These are phyloP conservation scores for Incurvaria masculella DNA, from an alignment of 2,888 invertebrate genomes.

Conservation along the genomic window DNA sequence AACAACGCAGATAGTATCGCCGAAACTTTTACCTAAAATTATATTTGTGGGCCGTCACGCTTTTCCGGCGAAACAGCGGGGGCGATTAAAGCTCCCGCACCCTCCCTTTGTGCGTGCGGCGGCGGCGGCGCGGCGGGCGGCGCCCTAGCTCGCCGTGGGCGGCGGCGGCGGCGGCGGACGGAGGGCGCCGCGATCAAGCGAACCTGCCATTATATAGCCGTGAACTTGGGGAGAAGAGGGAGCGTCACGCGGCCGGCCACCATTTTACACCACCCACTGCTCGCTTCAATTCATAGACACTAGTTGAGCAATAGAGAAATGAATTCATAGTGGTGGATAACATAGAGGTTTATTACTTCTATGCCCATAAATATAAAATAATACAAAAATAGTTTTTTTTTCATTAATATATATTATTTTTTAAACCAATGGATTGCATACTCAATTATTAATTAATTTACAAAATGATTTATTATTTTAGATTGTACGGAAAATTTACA, in stretches of 20 bases:
- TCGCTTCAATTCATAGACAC: neutral
- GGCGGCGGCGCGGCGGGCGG: slow-evolving; percentile 30
- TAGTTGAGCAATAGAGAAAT: no score
- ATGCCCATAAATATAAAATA: no score
- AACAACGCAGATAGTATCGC: slow-evolving; percentile 16
- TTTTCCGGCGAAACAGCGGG: slow-evolving; percentile 35
- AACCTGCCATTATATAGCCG: slow-evolving; percentile 30
- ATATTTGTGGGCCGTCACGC: slow-evolving; percentile 59
- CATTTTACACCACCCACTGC: neutral
- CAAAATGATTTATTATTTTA: no score
- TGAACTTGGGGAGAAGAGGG: slow-evolving; percentile 7
- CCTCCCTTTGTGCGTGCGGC: slow-evolving; percentile 35
- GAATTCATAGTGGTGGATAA: no score
- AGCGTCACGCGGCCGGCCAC: slow-evolving; percentile 2
- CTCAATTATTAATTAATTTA: no score
- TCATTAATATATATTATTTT: no score
- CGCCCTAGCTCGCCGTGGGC: slow-evolving; percentile 19
- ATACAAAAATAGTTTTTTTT: no score
- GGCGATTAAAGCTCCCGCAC: slow-evolving; percentile 42
- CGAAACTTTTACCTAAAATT: slow-evolving; percentile 54
- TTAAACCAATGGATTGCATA: no score
- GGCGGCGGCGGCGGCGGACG: slow-evolving; percentile 13
- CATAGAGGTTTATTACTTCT: no score
- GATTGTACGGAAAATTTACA: no score
- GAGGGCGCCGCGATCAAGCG: slow-evolving; percentile 22